A percentile compares a stretch with the other conserved stretches of the same genome.
phyloP scores from a whole-genome alignment of 2,113 vertebrate genomes.

The Balaenoptera acutorostrata region DNA sequence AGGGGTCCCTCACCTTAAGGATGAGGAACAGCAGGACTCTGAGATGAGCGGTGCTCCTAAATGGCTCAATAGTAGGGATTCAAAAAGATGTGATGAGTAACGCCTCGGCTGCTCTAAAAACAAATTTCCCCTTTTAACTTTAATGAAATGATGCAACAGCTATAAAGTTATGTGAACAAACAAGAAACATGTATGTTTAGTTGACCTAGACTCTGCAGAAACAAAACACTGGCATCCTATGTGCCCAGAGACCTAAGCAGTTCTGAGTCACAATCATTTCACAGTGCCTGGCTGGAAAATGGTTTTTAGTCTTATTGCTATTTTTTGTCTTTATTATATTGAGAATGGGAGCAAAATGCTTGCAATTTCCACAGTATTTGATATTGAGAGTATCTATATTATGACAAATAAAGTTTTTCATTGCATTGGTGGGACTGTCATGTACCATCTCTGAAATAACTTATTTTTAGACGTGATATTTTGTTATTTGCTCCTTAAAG shows the following conservation, averaged over 20 bases:
- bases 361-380: constrained; percentile 31
- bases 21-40: background rate
- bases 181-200: background rate
- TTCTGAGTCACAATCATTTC: constrained; percentile 34
- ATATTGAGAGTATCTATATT: constrained; percentile 1
- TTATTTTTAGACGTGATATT: constrained; percentile 36
- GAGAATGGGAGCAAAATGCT: constrained; percentile 32
- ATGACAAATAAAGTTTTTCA: constrained; percentile 30
- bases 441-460: constrained; percentile 23
- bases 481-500: constrained; percentile 54
- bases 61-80: background rate
- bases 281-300: background rate
- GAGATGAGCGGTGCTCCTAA: background rate
- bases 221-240: background rate
- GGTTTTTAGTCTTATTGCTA: constrained; percentile 36
- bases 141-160: background rate
- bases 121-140: background rate
- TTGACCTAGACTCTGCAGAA: background rate
- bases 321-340: constrained; percentile 57
- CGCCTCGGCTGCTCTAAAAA: background rate
- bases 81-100: background rate
- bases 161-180: background rate
- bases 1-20: no score
- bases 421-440: background rate
- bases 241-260: constrained; percentile 13